Base-by-base conservation (phyloP, 2,797 vertebrate species). In the Pseudopleuronectes americanus region DNA sequence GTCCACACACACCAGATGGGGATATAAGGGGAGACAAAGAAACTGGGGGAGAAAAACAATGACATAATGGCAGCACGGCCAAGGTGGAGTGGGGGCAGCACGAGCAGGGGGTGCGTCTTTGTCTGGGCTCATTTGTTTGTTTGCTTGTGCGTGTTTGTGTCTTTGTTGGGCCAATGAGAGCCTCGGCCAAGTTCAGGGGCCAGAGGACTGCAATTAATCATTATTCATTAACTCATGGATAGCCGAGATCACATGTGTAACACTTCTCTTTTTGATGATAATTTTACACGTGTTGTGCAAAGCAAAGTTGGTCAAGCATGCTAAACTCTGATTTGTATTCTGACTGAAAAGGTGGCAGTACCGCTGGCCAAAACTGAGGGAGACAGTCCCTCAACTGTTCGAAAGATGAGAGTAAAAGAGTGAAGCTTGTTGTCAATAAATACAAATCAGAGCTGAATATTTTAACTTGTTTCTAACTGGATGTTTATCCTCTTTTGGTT, bases 1-100 rank as follows among this genome's bases (percentile, higher is more conserved):
- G 80, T 91, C 84, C 81, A 79, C 74, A 69, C 57, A 23, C 74
- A 76, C 43, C 91, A 92, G 90, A 93, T 92, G 91, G 92, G 85
- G 71, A 47, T 21, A 66, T 65, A 77, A 76, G 69, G 68, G 68
- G 71, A 88, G 71, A 91, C 88, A 90, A 92, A 90, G 88, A 87
- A 84, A 85, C 48, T 49, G 23, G 71, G 65, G 77, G 71, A 70
- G 71, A 68, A 76, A 86, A 84, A 91, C 77, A 88, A 89, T 84
- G 86, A 71, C 77, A 81, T 65, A 57, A 81, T 85, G 71, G 57
- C 74, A 45, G 65, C 75, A 60, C 56, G 59, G 71, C 76, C 78
- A 83, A 81, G 81, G 68, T 80, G 74, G 69, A 75, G 52, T 13
- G 12, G 22, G 54, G 6, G 58, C 0, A 21, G 17, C 45, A 68